A percentile compares a stretch with the other conserved stretches of the same genome.
phyloP scores from a whole-genome alignment of 2,797 vertebrate genomes.

The Esox lucius region DNA sequence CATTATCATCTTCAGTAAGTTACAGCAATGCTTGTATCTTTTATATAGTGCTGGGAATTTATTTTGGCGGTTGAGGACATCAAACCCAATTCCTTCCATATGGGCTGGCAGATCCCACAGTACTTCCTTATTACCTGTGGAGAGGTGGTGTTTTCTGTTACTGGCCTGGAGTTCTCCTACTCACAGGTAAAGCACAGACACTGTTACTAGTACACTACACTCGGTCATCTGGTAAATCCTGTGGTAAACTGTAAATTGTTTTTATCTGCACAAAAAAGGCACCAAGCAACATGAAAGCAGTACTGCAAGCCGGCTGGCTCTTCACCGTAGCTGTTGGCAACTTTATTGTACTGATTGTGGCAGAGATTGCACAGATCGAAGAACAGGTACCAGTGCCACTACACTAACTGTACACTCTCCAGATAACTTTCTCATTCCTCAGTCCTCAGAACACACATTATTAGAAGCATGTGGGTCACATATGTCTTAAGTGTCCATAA shows the following conservation, averaged over 20 bases:
- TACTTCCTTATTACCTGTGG: constrained; percentile 91
- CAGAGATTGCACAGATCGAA: constrained; percentile 76
- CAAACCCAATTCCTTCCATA: constrained; percentile 81
- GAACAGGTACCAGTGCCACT: constrained; percentile 75
- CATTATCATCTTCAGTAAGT: not conserved
- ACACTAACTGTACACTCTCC: not conserved
- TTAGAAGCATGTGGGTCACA: not conserved
- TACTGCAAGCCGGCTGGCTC: constrained; percentile 95
- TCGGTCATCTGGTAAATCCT: not conserved
- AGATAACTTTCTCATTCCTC: not conserved
- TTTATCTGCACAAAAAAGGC: constrained; percentile 73
- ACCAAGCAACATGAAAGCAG: constrained; percentile 95
- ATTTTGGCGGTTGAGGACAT: constrained; percentile 74
- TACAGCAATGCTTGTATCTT: constrained; percentile 12
- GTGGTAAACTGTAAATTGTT: not conserved
- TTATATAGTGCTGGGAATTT: constrained; percentile 59
- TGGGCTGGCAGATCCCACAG: constrained; percentile 96
- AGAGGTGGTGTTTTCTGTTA: constrained; percentile 95
- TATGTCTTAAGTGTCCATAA: not conserved
- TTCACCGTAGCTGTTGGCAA: constrained; percentile 90
- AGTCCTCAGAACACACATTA: not conserved
- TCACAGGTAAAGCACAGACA: constrained; percentile 82
- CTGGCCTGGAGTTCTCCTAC: constrained; percentile 94
- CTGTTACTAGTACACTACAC: not conserved
- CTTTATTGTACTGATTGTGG: constrained; percentile 93